A percentile compares a stretch with the other conserved stretches of the same genome.
Evolutionary conservation across 2,797 vertebrate species (phyloP).

Genomic region (Neostethus bicornis): DNA sequence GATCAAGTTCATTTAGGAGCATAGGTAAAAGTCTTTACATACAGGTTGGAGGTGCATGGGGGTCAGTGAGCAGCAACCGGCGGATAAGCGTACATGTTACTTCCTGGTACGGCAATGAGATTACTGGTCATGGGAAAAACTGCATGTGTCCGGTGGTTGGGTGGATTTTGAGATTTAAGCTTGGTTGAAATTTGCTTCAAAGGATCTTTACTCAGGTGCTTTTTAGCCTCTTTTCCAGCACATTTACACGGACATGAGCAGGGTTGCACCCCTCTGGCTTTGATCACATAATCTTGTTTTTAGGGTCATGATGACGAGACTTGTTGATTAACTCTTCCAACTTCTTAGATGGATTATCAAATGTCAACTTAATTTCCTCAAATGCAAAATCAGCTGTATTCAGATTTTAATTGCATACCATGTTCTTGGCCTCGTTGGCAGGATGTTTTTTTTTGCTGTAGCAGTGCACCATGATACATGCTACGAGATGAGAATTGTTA

Average conservation of each 20-base stretch:
- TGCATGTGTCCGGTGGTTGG: slow-evolving; percentile 3
- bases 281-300: not conserved
- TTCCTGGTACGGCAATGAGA: slow-evolving; percentile 41
- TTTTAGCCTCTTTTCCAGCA: not conserved
- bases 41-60: slow-evolving; percentile 22
- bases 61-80: slow-evolving; percentile 23
- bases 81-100: slow-evolving; percentile 16
- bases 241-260: too few relatives aligned
- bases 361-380: not conserved
- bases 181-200: not conserved
- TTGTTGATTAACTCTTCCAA: not conserved
- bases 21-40: slow-evolving; percentile 26
- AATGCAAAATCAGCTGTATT: too few relatives aligned
- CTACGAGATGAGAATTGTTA: too few relatives aligned
- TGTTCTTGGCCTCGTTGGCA: too few relatives aligned
- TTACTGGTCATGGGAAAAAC: slow-evolving; percentile 55
- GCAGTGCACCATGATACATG: too few relatives aligned
- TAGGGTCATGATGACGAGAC: not conserved
- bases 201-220: not conserved
- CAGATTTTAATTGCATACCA: too few relatives aligned
- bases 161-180: not conserved
- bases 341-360: not conserved
- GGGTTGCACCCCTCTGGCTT: not conserved
- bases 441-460: too few relatives aligned
- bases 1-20: slow-evolving; percentile 23